Conservation (phyloP, 2,797 vertebrate species). For the Pantherophis vulpinus region DNA sequence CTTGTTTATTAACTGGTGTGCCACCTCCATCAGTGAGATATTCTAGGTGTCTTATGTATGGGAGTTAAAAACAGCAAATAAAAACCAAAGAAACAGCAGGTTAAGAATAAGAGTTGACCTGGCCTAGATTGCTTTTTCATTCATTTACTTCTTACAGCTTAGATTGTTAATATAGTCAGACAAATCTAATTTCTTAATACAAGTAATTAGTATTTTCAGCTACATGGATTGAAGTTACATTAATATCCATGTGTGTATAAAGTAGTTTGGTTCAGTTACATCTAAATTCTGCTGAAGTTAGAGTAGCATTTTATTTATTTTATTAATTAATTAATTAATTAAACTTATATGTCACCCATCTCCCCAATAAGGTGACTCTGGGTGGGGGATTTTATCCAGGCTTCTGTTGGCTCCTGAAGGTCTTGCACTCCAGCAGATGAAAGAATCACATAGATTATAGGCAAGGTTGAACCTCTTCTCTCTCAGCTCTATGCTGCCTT, state of each 20-base stretch:
- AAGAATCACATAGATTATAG: neutral
- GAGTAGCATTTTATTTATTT: neutral
- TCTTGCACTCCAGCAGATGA: neutral
- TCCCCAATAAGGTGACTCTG: neutral
- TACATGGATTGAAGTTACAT: neutral
- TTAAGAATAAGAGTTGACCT: slow-evolving; percentile 6
- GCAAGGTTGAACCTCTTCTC: neutral
- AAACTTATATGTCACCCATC: neutral
- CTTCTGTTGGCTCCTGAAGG: neutral
- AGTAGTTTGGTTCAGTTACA: neutral
- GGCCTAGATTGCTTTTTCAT: slow-evolving; percentile 31
- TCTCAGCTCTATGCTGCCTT: slow-evolving; percentile 21
- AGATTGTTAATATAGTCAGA: slow-evolving; percentile 44
- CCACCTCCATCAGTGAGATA: neutral
- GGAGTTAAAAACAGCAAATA: neutral
- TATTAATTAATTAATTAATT: neutral
- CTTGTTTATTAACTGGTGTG: neutral
- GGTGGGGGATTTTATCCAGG: neutral
- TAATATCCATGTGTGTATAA: slow-evolving; percentile 6
- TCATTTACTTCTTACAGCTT: slow-evolving; percentile 41
- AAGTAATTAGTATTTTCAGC: slow-evolving; percentile 50
- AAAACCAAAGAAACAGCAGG: neutral
- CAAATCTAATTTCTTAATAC: slow-evolving; percentile 46
- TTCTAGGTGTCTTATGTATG: neutral
- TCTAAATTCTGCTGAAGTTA: neutral